Evolutionary conservation across 2,888 invertebrate genomes (phyloP), one percentile per base, ranked within the genome.

Genomic region (Anodontia alba): DNA sequence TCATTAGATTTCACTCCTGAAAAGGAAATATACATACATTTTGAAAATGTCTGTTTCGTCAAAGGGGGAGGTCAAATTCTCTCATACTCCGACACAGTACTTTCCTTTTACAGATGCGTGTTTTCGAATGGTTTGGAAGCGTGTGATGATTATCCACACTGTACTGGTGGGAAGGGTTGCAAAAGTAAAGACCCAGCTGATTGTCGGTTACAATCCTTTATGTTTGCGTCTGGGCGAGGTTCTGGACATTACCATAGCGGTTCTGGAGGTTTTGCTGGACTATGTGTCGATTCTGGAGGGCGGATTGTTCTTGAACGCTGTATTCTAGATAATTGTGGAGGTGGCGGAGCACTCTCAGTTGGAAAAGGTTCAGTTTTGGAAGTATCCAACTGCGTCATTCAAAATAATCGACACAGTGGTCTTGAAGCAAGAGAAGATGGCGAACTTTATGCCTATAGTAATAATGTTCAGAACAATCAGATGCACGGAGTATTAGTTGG

Each of bases 11-110:
- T 72, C 15, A 26, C 33, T 10, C 23, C 43, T 23, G 75, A 76
- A 51, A 23, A 26, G 8, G 15, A 57, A 29, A 69, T 80, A 0
- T n/a, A 72, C 43, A 67, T 78, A 23, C 75, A 78, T 78, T 80
- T 80, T 70, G 80, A 83, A 80, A 83, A 80, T 66, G n/a, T 83
- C 7, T 5, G 8, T 23, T 80, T 83, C 31, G 73, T 69, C 1
- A 29, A 42, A 67, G 62, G 49, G 1, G 49, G 38, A 12, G 76
- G 57, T 7, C 70, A 78, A 46, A 73, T 76, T 15, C 36, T 5
- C 15, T 49, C 76, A 10, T 17, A 0, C 7, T 12, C 23, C 12
- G 68, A 49, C n/a, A 67, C 71, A 1, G 57, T 15, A 8, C 73
- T 73, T 33, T 66, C 76, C 1, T 80, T 80, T 57, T 57, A 69